Conservation (phyloP, 2,113 vertebrate species). For the Melanostigma gelatinosum region DNA sequence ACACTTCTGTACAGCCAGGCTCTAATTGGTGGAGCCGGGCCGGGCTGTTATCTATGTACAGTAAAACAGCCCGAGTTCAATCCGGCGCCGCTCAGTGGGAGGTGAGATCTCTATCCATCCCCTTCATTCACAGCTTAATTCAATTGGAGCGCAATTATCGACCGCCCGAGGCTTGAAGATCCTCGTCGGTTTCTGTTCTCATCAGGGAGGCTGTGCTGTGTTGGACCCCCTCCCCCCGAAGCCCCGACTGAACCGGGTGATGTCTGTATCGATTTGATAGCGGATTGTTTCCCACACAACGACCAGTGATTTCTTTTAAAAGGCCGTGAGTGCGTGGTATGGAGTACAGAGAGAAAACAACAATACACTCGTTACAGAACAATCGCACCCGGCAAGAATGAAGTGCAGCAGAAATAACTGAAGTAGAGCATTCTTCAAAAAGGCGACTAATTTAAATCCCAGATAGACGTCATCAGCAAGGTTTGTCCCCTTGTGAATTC, state of each 20-base stretch:
- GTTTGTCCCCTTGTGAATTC: background rate
- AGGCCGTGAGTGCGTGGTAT: background rate
- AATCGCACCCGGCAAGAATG: background rate
- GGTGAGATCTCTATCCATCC: slow-evolving; percentile 67
- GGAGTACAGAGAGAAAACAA: background rate
- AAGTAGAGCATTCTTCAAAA: background rate
- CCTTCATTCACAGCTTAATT: slow-evolving; percentile 77
- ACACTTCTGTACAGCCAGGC: slow-evolving; percentile 31
- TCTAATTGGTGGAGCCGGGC: slow-evolving; percentile 59
- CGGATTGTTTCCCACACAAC: background rate
- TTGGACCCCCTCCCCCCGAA: slow-evolving; percentile 17
- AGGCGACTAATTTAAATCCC: background rate
- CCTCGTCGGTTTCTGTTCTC: slow-evolving; percentile 67
- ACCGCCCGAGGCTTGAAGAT: slow-evolving; percentile 70
- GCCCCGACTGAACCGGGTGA: slow-evolving; percentile 29
- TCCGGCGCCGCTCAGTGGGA: slow-evolving; percentile 57
- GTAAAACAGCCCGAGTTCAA: slow-evolving; percentile 61
- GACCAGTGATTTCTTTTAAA: background rate
- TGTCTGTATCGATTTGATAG: slow-evolving; percentile 44
- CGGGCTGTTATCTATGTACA: slow-evolving; percentile 69
- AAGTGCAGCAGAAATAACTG: background rate
- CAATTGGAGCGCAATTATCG: slow-evolving; percentile 81
- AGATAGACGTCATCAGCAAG: background rate
- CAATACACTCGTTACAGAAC: background rate
- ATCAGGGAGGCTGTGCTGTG: slow-evolving; percentile 58